Conservation (phyloP, 2,113 vertebrate genomes). For the Rafetus swinhoei region DNA sequence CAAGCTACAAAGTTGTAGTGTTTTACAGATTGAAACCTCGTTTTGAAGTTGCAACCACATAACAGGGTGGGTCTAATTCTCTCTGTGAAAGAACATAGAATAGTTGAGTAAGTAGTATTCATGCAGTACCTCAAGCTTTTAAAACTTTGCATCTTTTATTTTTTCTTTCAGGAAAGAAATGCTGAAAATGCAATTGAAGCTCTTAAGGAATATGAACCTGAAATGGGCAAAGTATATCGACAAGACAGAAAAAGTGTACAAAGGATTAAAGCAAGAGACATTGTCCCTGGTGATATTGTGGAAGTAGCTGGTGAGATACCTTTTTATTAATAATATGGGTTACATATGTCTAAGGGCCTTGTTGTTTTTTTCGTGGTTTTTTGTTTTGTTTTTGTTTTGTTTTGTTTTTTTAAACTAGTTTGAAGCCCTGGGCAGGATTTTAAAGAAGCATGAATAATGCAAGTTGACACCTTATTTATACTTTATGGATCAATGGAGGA, state of each 20-base stretch:
- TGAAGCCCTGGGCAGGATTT: not conserved
- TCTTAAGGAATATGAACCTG: constrained; percentile 98
- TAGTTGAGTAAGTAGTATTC: not conserved
- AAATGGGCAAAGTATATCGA: constrained; percentile 98
- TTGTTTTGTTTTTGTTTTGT: not conserved
- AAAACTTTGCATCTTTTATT: not conserved
- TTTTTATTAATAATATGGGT: not conserved
- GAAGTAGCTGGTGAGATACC: constrained; percentile 92
- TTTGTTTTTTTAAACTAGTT: constrained; percentile 28
- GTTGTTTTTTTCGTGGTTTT: too few relatives aligned
- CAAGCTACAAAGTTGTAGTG: not conserved
- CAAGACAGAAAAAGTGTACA: constrained; percentile 97
- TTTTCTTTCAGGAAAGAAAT: constrained; percentile 90
- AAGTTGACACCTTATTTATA: not conserved
- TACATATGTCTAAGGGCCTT: not conserved
- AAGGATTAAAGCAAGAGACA: constrained; percentile 96
- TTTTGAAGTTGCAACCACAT: not conserved
- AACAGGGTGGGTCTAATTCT: not conserved
- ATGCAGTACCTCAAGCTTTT: not conserved
- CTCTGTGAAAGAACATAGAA: not conserved
- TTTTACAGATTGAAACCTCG: not conserved
- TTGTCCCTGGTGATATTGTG: constrained; percentile 96
- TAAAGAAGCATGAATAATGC: not conserved
- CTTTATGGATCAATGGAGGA: not conserved
- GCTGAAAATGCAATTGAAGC: constrained; percentile 99